Conservation (phyloP, 2,797 vertebrate species). For the Sebastes variabilis region DNA sequence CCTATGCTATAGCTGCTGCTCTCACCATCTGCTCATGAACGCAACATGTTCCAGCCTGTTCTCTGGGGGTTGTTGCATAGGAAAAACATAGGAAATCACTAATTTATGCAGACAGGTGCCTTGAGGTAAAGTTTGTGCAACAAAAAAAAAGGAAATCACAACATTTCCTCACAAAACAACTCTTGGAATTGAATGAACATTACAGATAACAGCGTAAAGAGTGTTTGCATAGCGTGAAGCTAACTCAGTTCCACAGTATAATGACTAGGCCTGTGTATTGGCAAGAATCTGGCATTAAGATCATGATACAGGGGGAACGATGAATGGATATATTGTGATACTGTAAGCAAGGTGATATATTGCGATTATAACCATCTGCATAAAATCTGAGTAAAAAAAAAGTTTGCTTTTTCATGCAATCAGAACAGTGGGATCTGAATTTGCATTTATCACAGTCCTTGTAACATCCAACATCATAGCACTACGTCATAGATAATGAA, state of each 20-base stretch:
- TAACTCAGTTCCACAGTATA: neutral
- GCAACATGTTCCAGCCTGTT: slow-evolving; percentile 6
- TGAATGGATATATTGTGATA: too few relatives aligned
- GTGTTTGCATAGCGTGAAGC: neutral
- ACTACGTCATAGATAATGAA: too few relatives aligned
- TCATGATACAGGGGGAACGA: too few relatives aligned
- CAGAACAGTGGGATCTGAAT: too few relatives aligned
- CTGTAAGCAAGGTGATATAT: too few relatives aligned
- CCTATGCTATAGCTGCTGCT: neutral
- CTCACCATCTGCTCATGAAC: slow-evolving; percentile 38
- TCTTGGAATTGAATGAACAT: neutral
- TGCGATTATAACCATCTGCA: too few relatives aligned
- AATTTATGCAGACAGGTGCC: neutral
- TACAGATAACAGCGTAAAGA: neutral
- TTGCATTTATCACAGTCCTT: too few relatives aligned
- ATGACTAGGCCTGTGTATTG: too few relatives aligned
- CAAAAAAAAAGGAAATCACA: neutral
- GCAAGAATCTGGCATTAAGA: too few relatives aligned
- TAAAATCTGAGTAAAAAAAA: too few relatives aligned
- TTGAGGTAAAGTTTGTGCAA: neutral
- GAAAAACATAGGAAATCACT: neutral
- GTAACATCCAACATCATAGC: too few relatives aligned
- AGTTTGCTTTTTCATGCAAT: too few relatives aligned
- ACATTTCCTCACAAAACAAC: neutral
- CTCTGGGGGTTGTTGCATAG: neutral